phyloP scores from a whole-genome alignment of 2,888 invertebrate species.

The Acanthococcus lagerstroemiae region DNA sequence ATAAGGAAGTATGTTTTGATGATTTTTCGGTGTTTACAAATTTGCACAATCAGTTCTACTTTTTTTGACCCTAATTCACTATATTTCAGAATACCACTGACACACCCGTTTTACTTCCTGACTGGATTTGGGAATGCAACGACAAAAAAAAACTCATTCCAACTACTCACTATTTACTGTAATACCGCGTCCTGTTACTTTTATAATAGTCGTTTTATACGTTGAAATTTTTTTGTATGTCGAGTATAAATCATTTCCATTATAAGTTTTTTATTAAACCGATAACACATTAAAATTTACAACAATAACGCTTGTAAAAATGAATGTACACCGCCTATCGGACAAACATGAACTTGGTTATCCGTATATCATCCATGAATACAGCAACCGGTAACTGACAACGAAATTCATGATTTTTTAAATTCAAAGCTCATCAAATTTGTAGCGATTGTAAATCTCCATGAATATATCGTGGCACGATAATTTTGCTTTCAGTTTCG shows the following conservation, averaged over 20 bases:
- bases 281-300: too few relatives aligned
- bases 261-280: too few relatives aligned
- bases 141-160: constrained; percentile 38
- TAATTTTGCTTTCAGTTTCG: constrained; percentile 71
- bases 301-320: too few relatives aligned
- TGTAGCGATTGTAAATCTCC: constrained; percentile 62
- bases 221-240: too few relatives aligned
- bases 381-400: too few relatives aligned
- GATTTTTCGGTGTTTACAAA: background rate
- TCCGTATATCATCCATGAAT: too few relatives aligned
- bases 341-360: too few relatives aligned
- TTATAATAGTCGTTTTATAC: background rate
- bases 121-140: constrained; percentile 55
- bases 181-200: background rate
- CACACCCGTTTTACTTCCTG: constrained; percentile 40
- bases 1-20: constrained; percentile 12
- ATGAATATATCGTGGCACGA: constrained; percentile 75
- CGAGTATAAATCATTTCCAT: too few relatives aligned
- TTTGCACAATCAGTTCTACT: background rate
- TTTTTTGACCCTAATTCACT: constrained; percentile 4
- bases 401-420: too few relatives aligned
- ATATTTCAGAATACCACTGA: constrained; percentile 7
- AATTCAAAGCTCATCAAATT: constrained; percentile 36
- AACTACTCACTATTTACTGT: background rate
- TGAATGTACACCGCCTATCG: too few relatives aligned